phyloP scores from a whole-genome alignment of 2,113 vertebrate species.

The Scalopus aquaticus region DNA sequence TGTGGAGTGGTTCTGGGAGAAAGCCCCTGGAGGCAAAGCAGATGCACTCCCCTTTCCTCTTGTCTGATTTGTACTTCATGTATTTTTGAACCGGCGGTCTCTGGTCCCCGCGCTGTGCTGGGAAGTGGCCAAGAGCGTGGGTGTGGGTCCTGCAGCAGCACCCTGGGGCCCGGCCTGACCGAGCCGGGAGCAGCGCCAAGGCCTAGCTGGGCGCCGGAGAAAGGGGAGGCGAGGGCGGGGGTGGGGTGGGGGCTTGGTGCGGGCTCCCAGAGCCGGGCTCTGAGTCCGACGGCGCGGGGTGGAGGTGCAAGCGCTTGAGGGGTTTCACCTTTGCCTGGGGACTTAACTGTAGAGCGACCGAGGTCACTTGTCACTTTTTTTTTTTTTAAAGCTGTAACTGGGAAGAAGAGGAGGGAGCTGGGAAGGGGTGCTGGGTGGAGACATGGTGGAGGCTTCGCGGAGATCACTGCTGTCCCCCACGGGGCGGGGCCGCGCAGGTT shows the following conservation, averaged over 20 bases:
- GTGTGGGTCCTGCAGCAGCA: conserved; percentile 37
- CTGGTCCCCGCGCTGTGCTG: neutral
- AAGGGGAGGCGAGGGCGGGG: neutral
- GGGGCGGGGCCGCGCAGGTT: conserved; percentile 69
- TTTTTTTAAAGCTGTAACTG: neutral
- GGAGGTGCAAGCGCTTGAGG: neutral
- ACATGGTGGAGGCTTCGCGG: neutral
- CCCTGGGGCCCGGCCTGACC: neutral
- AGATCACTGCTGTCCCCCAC: neutral
- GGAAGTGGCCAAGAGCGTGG: conserved; percentile 54
- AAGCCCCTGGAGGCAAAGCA: neutral
- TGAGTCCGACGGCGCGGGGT: neutral
- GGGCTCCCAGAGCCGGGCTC: neutral
- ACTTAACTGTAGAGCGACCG: neutral
- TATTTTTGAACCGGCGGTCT: neutral
- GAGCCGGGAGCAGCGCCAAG: neutral
- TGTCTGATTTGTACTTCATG: neutral
- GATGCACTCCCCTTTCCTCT: neutral
- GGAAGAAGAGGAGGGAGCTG: neutral
- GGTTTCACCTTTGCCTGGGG: conserved; percentile 38
- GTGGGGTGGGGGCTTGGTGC: neutral
- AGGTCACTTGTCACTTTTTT: neutral
- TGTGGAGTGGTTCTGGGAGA: neutral
- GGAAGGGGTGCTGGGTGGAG: neutral
- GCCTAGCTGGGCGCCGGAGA: neutral